phyloP scores from a whole-genome alignment of 2,797 vertebrate genomes.

The Chrysocyon brachyurus region DNA sequence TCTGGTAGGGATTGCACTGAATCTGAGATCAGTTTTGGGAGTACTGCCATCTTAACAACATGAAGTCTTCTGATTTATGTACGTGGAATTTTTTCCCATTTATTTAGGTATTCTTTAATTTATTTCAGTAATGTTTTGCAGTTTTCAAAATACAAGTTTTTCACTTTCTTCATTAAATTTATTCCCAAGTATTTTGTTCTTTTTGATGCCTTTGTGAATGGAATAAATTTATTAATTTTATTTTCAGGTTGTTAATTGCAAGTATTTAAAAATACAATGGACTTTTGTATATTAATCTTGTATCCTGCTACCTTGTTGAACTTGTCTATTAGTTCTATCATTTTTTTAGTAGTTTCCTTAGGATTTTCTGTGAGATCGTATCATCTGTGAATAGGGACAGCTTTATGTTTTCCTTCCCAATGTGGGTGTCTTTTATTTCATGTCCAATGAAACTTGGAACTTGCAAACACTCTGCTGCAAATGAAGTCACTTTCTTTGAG shows the following conservation, averaged over 20 bases:
- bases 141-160: background rate
- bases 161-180: background rate
- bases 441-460: background rate
- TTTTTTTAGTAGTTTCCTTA: background rate
- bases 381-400: background rate
- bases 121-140: background rate
- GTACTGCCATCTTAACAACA: background rate
- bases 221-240: background rate
- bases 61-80: background rate
- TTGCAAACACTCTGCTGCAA: background rate
- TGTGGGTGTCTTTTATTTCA: background rate
- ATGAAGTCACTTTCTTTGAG: background rate
- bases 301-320: background rate
- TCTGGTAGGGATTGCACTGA: background rate
- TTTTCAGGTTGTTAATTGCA: background rate
- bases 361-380: background rate
- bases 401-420: background rate
- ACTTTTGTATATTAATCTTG: background rate
- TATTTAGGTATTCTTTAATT: constrained; percentile 18
- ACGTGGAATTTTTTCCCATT: background rate
- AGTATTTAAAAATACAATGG: background rate
- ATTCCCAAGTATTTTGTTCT: background rate
- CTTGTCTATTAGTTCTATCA: background rate
- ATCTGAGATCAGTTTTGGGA: background rate
- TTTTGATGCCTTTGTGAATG: background rate